These are phyloP conservation scores for Apostichopus parvimensis DNA, from an alignment of 35 echinoderm and acorn worm genomes.

Conservation along the genomic window DNA sequence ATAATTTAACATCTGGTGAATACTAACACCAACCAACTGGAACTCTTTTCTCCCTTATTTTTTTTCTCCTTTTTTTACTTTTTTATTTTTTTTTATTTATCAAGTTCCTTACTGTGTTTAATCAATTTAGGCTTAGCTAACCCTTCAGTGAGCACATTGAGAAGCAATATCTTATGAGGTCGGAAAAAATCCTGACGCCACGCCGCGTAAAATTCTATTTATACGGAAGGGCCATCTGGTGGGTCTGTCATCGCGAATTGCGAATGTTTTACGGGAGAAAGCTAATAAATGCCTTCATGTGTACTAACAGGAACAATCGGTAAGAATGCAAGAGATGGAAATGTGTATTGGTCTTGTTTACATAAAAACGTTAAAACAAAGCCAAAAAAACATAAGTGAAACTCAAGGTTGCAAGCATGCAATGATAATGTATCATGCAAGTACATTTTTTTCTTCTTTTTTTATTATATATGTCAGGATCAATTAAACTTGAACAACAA, in stretches of 20 bases:
- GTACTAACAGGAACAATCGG: background rate
- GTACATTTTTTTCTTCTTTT: too few species aligned
- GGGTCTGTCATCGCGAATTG: background rate
- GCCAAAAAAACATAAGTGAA: background rate
- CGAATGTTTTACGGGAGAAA: conserved; percentile 1
- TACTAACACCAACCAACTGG: conserved; percentile 35
- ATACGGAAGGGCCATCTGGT: conserved; percentile 34
- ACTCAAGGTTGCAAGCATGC: background rate
- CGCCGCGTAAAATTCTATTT: conserved; percentile 27
- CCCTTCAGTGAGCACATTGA: background rate
- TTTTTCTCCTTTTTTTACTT: background rate
- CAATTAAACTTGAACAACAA: too few species aligned
- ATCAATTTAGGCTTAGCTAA: conserved; percentile 29
- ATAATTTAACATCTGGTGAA: conserved; percentile 53
- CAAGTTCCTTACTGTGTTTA: conserved; percentile 8
- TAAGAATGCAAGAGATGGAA: background rate
- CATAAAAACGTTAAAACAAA: background rate
- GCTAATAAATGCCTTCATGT: background rate
- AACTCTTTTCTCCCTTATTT: background rate
- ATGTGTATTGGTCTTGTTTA: background rate
- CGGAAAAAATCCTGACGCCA: conserved; percentile 23
- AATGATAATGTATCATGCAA: too few species aligned
- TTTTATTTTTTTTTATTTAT: background rate
- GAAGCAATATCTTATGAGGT: background rate
- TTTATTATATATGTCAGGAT: too few species aligned